Evolutionary conservation across 2,888 invertebrate genomes (phyloP).

Genomic region (Copidosoma aretas): DNA sequence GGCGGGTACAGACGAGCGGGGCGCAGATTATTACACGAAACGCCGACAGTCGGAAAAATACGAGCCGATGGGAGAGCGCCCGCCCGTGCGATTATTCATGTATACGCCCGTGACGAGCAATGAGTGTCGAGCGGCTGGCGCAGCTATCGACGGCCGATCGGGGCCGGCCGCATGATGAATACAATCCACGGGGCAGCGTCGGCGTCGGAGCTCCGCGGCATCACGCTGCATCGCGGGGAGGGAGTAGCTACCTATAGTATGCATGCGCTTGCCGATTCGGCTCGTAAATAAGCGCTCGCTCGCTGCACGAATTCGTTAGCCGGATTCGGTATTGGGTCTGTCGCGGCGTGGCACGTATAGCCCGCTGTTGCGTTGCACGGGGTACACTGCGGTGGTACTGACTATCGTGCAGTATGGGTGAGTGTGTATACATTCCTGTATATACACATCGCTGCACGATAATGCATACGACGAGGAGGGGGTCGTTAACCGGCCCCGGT

Average conservation of each 20-base stretch:
- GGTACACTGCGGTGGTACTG: too few relatives aligned
- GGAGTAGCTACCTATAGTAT: too few relatives aligned
- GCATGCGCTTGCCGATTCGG: neutral
- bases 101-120: conserved; percentile 8
- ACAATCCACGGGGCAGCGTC: too few relatives aligned
- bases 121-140: conserved; percentile 15
- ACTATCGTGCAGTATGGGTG: neutral
- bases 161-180: too few relatives aligned
- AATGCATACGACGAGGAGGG: neutral
- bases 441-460: neutral
- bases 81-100: too few relatives aligned
- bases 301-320: conserved; percentile 31
- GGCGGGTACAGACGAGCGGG: too few relatives aligned
- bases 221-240: too few relatives aligned
- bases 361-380: too few relatives aligned
- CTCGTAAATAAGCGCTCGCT: conserved; percentile 26
- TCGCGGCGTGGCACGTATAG: neutral
- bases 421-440: neutral
- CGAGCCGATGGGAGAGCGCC: too few relatives aligned
- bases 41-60: too few relatives aligned
- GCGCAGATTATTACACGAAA: too few relatives aligned
- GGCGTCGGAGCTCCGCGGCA: too few relatives aligned
- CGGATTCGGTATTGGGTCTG: conserved; percentile 34
- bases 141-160: conserved; percentile 12
- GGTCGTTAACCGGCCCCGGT: conserved; percentile 36